These are phyloP conservation scores for Periophthalmus magnuspinnatus DNA, from an alignment of 2,797 vertebrate genomes.

Conservation along the genomic window DNA sequence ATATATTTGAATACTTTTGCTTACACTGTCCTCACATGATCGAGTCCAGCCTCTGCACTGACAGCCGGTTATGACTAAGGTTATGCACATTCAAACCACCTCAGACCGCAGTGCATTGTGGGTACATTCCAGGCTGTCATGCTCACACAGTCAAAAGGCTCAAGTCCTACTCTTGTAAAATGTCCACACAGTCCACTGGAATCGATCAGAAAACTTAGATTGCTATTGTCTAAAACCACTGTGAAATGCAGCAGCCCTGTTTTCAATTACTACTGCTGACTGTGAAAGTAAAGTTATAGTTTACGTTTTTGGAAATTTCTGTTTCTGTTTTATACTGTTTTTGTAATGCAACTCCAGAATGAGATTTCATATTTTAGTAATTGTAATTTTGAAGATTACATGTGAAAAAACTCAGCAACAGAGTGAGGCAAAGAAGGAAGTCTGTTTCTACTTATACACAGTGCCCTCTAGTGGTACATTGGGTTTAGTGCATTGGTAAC, in stretches of 20 bases:
- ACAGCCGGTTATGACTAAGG: conserved; percentile 31
- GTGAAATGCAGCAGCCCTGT: conserved; percentile 43
- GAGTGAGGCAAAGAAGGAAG: not conserved
- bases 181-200: conserved; percentile 35
- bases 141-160: conserved; percentile 26
- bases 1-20: not conserved
- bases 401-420: not conserved
- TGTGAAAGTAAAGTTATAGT: not conserved
- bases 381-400: conserved; percentile 4
- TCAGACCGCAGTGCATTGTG: conserved; percentile 22
- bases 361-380: conserved; percentile 11
- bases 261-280: conserved; percentile 34
- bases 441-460: conserved; percentile 21
- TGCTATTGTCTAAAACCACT: conserved; percentile 41
- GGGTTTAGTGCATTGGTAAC: not conserved
- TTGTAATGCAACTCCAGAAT: not conserved
- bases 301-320: not conserved
- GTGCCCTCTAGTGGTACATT: conserved; percentile 54
- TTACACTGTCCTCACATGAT: conserved; percentile 1
- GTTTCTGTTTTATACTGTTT: not conserved
- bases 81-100: conserved; percentile 17
- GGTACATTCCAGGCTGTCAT: conserved; percentile 47
- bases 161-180: conserved; percentile 25
- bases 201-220: conserved; percentile 47
- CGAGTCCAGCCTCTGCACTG: conserved; percentile 10